These are phyloP conservation scores for Myioborus miniatus DNA, from an alignment of 2,797 vertebrate species.

Conservation along the genomic window DNA sequence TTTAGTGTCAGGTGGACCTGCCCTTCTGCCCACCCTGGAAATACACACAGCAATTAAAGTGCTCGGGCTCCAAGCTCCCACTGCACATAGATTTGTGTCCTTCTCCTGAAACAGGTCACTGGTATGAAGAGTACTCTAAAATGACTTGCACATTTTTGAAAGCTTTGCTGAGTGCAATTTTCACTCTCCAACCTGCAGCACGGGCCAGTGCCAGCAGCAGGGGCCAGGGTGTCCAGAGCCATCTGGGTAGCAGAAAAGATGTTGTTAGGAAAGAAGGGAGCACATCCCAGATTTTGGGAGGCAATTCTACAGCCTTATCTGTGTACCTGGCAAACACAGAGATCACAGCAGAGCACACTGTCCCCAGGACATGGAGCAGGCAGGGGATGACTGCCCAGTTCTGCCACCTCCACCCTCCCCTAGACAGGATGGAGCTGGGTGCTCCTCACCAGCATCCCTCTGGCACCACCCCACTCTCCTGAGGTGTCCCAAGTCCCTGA, in stretches of 20 bases:
- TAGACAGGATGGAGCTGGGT: background rate
- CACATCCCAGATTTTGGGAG: background rate
- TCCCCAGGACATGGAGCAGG: rapidly evolving
- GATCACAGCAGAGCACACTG: rapidly evolving
- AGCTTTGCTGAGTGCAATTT: background rate
- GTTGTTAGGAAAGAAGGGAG: background rate
- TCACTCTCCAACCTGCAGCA: background rate
- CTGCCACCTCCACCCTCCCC: background rate
- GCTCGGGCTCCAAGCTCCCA: background rate
- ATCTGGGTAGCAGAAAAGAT: background rate
- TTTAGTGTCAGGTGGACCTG: background rate
- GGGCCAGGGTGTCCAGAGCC: background rate
- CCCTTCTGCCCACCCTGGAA: background rate
- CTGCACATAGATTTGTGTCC: background rate
- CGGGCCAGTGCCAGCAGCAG: background rate
- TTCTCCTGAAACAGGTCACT: background rate
- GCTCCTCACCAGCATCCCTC: background rate
- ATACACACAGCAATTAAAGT: background rate
- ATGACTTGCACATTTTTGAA: background rate
- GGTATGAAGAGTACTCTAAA: background rate
- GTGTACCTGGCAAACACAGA: rapidly evolving
- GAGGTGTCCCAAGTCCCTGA: rapidly evolving
- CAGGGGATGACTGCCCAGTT: background rate
- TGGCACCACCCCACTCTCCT: background rate
- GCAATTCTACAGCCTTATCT: background rate